A percentile compares a stretch with the other conserved stretches of the same genome.
Conservation (phyloP, 2,113 vertebrate species). For the Microtus ochrogaster region DNA sequence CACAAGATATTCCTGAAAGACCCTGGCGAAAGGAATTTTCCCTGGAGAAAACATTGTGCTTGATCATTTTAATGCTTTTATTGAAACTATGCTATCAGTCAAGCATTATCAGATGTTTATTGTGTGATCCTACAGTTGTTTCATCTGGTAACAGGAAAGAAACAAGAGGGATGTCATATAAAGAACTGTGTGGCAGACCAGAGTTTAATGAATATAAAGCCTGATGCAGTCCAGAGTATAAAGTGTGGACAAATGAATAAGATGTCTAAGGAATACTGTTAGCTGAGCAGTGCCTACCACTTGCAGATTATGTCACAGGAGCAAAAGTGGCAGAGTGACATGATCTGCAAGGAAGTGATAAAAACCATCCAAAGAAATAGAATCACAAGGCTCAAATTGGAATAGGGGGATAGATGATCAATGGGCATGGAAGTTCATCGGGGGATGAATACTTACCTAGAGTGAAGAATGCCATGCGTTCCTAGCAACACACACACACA, state of each 20-base stretch:
- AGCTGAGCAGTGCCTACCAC: background rate
- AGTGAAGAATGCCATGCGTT: background rate
- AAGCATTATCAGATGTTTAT: background rate
- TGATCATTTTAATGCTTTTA: background rate
- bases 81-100: background rate
- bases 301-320: background rate
- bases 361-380: background rate
- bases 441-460: background rate
- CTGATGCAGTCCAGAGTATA: fast-evolving
- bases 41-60: background rate
- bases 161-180: background rate
- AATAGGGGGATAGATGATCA: background rate
- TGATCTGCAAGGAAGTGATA: background rate
- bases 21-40: background rate
- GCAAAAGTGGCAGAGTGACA: background rate
- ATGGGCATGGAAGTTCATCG: background rate
- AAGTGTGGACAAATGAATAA: background rate
- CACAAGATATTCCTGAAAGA: background rate
- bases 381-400: background rate
- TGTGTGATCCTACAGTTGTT: background rate
- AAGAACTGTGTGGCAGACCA: too few species aligned
- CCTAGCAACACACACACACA: background rate
- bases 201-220: background rate
- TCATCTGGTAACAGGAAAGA: background rate
- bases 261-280: background rate